Percentiles rank a stretch among this genome's conserved stretches.
Evolutionary conservation across 2,113 vertebrate genomes (phyloP).

Genomic region (Hypocryptadius cinnamomeus): DNA sequence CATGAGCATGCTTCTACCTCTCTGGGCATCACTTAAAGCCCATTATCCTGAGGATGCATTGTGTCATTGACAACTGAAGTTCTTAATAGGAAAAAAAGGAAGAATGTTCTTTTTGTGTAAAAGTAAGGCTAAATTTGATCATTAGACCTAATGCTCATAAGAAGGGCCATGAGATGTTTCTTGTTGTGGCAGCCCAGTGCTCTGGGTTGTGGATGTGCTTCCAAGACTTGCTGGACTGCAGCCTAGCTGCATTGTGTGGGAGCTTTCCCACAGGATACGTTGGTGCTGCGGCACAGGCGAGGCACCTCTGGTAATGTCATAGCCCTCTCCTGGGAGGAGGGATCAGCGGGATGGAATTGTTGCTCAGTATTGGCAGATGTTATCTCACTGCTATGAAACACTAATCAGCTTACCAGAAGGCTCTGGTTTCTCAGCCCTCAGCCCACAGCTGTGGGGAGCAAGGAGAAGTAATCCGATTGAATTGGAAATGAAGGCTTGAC

Average conservation of each 20-base stretch:
- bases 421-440: slow-evolving; percentile 43
- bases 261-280: neutral
- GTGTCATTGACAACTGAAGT: neutral
- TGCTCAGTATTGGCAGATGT: slow-evolving; percentile 32
- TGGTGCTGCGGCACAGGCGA: neutral
- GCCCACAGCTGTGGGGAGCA: neutral
- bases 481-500: slow-evolving; percentile 32
- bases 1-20: neutral
- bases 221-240: neutral
- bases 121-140: neutral
- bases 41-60: neutral
- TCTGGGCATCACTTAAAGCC: neutral
- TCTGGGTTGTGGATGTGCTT: neutral
- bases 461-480: slow-evolving; percentile 20
- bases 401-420: slow-evolving; percentile 42
- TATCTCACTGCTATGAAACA: slow-evolving; percentile 23
- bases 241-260: neutral
- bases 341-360: slow-evolving; percentile 11
- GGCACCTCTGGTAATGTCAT: neutral
- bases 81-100: neutral
- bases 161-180: neutral
- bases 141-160: neutral
- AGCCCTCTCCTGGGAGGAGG: slow-evolving; percentile 8
- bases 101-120: neutral
- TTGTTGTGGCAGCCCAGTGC: neutral